Base-by-base conservation (phyloP, 2,113 vertebrate species). In the Ptyas mucosa region DNA sequence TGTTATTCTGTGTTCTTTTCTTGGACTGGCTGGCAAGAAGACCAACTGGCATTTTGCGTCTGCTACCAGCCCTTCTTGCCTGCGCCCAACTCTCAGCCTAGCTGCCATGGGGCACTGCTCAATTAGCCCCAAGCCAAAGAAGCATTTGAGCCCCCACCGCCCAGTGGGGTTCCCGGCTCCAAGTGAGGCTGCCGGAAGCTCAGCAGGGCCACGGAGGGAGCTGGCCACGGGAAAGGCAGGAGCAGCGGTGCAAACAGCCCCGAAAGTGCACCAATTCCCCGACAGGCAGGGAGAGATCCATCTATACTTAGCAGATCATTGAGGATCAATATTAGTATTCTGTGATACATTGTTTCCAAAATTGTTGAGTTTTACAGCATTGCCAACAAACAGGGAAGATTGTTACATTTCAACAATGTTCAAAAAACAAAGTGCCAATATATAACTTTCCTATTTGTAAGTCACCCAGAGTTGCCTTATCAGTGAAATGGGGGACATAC, bases 121-220 rank as follows among this genome's bases (percentile, higher is more conserved):
- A 12, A 2, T 46, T 46, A 43, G 81, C 39, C 81, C 81, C 81
- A 3, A 43, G 85, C 43, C n/a, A 75, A 34, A 34, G 64, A 6
- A 3, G n/a, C 2, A 4, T 75, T 75, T 11, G 10, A 1, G 0
- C 58, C 24, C 58, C 10, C 14, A 1, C 0, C 1, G 3, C 24
- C 23, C 5, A 2, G 14, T 2, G 64, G n/a, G 64, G n/a, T 14
- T 75, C 29, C 61, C 12, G 9, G 29, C 12, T 34, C 18, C 14
- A 0, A 18, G n/a, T 0, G 6, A 75, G 14, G 64, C 64, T 18
- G n/a, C n/a, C 14, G n/a, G n/a, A 20, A 18, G 64, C 12, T 15
- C 69, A 20, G 69, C 69, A 75, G 69, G 15, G n/a, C 69, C 69
- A 8, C n/a, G 14, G 5, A 18, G n/a, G 64, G 6, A 2, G n/a